These are phyloP conservation scores for Caracal caracal DNA, from an alignment of 2,113 vertebrate genomes.

Conservation along the genomic window DNA sequence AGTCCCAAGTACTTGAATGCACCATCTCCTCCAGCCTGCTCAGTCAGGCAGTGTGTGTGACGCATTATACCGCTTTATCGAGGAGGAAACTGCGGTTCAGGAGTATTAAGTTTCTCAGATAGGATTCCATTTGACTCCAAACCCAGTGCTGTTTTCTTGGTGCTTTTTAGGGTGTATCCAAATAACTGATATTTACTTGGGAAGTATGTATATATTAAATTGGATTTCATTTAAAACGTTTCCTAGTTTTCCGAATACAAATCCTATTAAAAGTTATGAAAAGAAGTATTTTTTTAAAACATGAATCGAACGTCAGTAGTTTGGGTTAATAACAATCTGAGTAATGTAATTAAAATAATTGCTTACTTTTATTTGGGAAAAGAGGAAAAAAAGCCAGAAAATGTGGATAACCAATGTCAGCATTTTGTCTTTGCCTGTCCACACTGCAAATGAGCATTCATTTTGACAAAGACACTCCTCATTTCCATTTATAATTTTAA, in stretches of 20 bases:
- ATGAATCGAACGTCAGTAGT: neutral
- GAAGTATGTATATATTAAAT: neutral
- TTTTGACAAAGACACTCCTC: conserved; percentile 34
- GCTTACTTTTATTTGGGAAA: conserved; percentile 50
- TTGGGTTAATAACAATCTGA: neutral
- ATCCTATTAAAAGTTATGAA: neutral
- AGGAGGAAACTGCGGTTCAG: neutral
- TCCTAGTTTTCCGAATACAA: conserved; percentile 18
- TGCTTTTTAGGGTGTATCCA: neutral
- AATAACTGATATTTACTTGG: neutral
- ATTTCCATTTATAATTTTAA: conserved; percentile 44
- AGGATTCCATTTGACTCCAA: neutral
- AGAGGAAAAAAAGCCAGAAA: conserved; percentile 25
- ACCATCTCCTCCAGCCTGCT: neutral
- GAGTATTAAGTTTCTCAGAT: neutral
- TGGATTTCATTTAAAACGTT: neutral
- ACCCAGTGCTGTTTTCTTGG: neutral
- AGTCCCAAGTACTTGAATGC: neutral
- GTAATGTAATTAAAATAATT: conserved; percentile 51
- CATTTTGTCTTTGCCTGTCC: conserved; percentile 25
- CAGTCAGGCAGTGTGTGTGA: neutral
- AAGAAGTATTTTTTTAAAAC: neutral
- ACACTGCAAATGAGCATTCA: conserved; percentile 17
- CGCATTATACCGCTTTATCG: neutral
- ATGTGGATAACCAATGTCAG: neutral